Base-by-base conservation (phyloP, 2,113 vertebrate genomes). In the Cervus canadensis region DNA sequence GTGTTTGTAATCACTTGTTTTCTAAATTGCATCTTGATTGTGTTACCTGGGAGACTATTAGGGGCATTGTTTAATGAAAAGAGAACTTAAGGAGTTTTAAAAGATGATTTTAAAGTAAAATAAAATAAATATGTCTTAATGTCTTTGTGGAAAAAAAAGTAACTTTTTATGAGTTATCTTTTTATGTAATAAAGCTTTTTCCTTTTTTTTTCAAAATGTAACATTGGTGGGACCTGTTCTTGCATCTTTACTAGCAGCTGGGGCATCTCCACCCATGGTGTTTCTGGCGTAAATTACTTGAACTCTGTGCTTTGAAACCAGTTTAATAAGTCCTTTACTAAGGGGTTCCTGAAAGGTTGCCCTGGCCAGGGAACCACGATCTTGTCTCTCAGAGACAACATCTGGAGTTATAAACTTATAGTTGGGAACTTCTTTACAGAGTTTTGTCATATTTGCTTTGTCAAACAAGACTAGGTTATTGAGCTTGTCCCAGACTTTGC, bases 1-100 rank as follows among this genome's bases (percentile, higher is more conserved):
- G 36, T 87, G 11, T 97, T 99, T 98, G 98, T 97, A 97, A 95
- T 98, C 93, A 97, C 91, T 98, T 98, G 97, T 98, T 97, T 97
- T 98, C 95, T 98, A 84, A 30, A 97, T 98, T 97, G 82, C 52
- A 89, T 97, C 98, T 97, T 98, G 98, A 97, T 98, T 4, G 1
- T 33, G 57, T 97, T 97, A 97, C 92, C 98, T 98, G 94, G 87
- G 98, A 97, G 98, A 98, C 98, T 97, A 94, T 96, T 97, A 97
- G 50, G 85, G 90, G 25, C 45, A 93, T 98, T 96, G 67, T 97
- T 98, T 81, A 97, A 96, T 95, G 88, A 76, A 92, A 95, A 95
- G 96, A 96, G 62, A 96, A 97, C 78, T 97, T 96, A 97, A 78
- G 19, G 6, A 62, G 48, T 81, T 43, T 79, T 64, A 23, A 86